Conservation (phyloP, 64 coral and sea anemone genomes). For the Montipora capricornis region DNA sequence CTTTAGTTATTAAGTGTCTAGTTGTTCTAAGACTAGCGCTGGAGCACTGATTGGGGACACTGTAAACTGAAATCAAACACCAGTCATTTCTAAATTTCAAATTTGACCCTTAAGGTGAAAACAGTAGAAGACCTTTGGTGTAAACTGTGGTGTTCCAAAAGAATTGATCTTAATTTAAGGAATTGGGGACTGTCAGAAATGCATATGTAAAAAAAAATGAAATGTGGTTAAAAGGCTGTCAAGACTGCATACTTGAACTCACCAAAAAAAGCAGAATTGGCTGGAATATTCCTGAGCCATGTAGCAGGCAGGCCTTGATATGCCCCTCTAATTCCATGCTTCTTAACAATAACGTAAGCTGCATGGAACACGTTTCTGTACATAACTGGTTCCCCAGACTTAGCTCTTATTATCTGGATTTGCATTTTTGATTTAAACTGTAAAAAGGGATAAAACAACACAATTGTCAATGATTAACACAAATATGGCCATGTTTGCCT, state of each 20-base stretch:
- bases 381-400: constrained; percentile 79
- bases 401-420: constrained; percentile 88
- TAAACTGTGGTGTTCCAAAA: too few species aligned
- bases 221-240: background rate
- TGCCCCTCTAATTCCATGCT: constrained; percentile 77
- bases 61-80: too few species aligned
- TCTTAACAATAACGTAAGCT: constrained; percentile 77
- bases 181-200: too few species aligned
- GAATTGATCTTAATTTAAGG: too few species aligned
- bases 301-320: constrained; percentile 92
- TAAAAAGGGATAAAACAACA: background rate
- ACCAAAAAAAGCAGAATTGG: constrained; percentile 93
- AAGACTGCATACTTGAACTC: background rate
- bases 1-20: too few species aligned
- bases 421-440: constrained; percentile 98
- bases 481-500: too few species aligned
- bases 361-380: constrained; percentile 95
- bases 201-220: background rate
- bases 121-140: too few species aligned
- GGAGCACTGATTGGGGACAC: too few species aligned
- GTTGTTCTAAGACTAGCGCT: too few species aligned
- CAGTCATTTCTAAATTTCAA: too few species aligned
- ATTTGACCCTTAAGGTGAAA: too few species aligned
- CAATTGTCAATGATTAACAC: background rate
- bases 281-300: constrained; percentile 85